A percentile compares a stretch with the other conserved stretches of the same genome.
phyloP scores from a whole-genome alignment of 1,140 invertebrate genomes.

The Leucophenga varia region DNA sequence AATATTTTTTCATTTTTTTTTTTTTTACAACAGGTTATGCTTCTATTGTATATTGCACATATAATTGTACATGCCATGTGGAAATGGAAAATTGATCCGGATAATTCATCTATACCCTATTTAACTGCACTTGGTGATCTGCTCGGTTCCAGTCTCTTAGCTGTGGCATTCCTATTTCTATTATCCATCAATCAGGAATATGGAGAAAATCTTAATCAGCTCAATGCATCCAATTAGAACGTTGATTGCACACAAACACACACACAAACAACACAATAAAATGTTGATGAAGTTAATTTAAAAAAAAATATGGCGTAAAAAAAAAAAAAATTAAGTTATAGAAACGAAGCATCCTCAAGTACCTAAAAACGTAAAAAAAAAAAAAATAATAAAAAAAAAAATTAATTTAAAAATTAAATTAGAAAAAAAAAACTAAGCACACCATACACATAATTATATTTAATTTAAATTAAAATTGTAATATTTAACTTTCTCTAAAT shows the following conservation, averaged over 20 bases:
- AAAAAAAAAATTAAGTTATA: too few species aligned
- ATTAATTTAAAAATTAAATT: too few species aligned
- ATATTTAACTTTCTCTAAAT: too few species aligned
- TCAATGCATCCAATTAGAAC: constrained; percentile 46
- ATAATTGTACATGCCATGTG: constrained; percentile 91
- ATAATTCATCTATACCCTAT: constrained; percentile 96
- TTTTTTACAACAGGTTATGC: constrained; percentile 77
- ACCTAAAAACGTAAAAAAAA: too few species aligned
- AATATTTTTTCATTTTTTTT: constrained; percentile 21
- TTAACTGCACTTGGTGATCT: constrained; percentile 93
- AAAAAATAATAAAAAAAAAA: too few species aligned
- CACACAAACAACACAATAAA: too few species aligned
- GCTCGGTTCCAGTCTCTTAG: constrained; percentile 83
- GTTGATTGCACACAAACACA: too few species aligned
- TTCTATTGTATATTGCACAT: constrained; percentile 80
- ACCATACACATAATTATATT: too few species aligned
- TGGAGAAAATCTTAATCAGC: constrained; percentile 47
- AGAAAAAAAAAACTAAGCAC: too few species aligned
- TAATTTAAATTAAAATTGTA: too few species aligned
- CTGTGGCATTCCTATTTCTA: constrained; percentile 80
- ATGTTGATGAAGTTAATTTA: background rate
- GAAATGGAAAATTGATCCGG: constrained; percentile 87
- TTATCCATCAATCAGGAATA: constrained; percentile 66
- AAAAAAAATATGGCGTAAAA: background rate
- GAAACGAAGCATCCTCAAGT: too few species aligned